Evolutionary conservation across 1,140 invertebrate genomes (phyloP).

Genomic region (Pogonus chalceus): DNA sequence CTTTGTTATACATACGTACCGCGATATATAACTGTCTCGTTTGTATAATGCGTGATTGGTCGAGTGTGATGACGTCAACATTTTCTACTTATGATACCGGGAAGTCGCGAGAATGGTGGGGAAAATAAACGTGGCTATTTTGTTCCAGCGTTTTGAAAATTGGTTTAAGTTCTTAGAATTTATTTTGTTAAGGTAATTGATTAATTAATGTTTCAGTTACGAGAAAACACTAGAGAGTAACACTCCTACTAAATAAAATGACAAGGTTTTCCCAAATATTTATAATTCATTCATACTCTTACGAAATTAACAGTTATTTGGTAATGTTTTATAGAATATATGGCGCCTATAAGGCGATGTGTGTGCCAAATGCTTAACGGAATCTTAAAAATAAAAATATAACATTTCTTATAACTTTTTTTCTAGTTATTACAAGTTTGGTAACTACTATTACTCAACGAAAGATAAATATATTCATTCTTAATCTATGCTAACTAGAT

Average conservation of each 20-base stretch:
- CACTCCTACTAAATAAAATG: neutral
- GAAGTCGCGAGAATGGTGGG: neutral
- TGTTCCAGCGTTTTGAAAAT: neutral
- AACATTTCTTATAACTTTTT: no score
- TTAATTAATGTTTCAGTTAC: neutral
- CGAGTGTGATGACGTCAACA: neutral
- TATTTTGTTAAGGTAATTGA: neutral
- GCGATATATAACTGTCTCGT: neutral
- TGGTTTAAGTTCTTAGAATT: neutral
- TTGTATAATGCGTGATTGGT: neutral
- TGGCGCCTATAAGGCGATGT: neutral
- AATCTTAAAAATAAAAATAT: neutral
- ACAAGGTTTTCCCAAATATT: neutral
- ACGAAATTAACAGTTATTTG: neutral
- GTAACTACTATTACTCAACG: no score
- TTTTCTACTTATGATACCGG: conserved; percentile 1
- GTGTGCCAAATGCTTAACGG: neutral
- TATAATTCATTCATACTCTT: neutral
- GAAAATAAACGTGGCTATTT: neutral
- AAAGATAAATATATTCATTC: no score
- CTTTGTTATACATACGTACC: neutral
- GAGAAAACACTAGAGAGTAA: neutral
- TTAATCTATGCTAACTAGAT: no score
- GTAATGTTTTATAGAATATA: no score
- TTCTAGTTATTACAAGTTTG: no score